Evolutionary conservation across 2,888 invertebrate species (phyloP).

Genomic region (Chironomus tentans): DNA sequence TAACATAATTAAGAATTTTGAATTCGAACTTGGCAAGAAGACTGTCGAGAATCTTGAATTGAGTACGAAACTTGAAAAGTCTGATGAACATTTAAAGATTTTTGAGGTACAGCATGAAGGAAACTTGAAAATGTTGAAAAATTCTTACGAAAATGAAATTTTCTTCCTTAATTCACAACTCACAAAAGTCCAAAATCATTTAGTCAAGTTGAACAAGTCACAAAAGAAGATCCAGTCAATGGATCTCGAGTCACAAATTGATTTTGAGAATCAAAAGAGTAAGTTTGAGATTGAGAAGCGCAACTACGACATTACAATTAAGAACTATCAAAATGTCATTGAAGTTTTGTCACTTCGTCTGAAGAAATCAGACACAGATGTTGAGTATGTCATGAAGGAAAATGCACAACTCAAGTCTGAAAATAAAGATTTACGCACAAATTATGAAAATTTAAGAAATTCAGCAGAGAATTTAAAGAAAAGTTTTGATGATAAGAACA

Average conservation of each 20-base stretch:
- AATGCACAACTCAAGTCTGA: not conserved
- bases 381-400: conserved; percentile 37
- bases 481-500: conserved; percentile 32
- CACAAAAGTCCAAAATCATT: conserved; percentile 16
- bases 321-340: conserved; percentile 22
- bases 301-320: conserved; percentile 19
- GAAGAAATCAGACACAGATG: conserved; percentile 42
- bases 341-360: conserved; percentile 32
- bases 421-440: not conserved
- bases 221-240: conserved; percentile 17
- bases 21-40: conserved; percentile 20
- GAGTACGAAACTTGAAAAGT: not conserved
- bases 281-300: conserved; percentile 23
- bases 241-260: conserved; percentile 22
- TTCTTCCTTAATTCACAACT: conserved; percentile 20
- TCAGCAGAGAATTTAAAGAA: conserved; percentile 21
- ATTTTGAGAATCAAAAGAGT: conserved; percentile 16
- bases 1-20: not conserved
- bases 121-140: conserved; percentile 11
- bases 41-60: conserved; percentile 15
- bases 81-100: conserved; percentile 11
- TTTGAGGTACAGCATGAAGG: conserved; percentile 24
- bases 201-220: not conserved
- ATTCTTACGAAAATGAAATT: conserved; percentile 23
- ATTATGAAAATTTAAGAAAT: conserved; percentile 19